Conservation (phyloP, 2,888 invertebrate genomes). For the Brachyptera putata region DNA sequence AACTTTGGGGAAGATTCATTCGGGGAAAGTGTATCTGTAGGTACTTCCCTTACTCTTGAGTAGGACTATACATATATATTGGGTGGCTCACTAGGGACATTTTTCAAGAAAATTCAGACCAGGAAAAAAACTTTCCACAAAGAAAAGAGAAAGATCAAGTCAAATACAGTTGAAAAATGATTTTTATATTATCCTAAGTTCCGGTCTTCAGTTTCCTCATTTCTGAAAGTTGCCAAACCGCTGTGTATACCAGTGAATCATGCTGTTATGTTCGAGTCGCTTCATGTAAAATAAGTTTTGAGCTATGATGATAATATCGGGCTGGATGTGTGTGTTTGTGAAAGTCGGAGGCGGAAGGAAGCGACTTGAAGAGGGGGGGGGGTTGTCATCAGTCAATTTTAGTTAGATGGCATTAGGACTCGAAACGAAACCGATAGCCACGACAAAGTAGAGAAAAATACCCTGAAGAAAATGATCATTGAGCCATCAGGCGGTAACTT, state of each 20-base stretch:
- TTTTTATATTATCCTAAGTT: slow-evolving; percentile 15
- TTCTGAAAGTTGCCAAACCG: background rate
- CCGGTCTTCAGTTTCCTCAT: background rate
- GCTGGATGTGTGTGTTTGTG: background rate
- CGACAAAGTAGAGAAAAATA: too few species aligned
- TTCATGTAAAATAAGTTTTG: slow-evolving; percentile 8
- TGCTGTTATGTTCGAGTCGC: slow-evolving; percentile 8
- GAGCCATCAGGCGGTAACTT: too few species aligned
- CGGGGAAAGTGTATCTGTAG: too few species aligned
- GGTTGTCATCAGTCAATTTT: slow-evolving; percentile 2
- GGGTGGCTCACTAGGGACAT: background rate
- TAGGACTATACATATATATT: background rate
- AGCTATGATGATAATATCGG: background rate
- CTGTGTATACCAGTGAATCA: slow-evolving; percentile 7
- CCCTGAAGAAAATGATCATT: too few species aligned
- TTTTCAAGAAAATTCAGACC: slow-evolving; percentile 4
- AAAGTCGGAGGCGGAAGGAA: background rate
- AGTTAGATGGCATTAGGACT: too few species aligned
- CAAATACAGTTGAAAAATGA: slow-evolving; percentile 16
- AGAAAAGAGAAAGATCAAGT: slow-evolving; percentile 11
- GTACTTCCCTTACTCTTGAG: too few species aligned
- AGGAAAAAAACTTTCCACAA: background rate
- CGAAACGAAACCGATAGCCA: too few species aligned
- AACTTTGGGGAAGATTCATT: too few species aligned
- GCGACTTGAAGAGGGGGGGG: slow-evolving; percentile 5